A percentile compares a stretch with the other conserved stretches of the same genome.
phyloP scores from a whole-genome alignment of 2,797 vertebrate genomes.

The Lepus townsendii region DNA sequence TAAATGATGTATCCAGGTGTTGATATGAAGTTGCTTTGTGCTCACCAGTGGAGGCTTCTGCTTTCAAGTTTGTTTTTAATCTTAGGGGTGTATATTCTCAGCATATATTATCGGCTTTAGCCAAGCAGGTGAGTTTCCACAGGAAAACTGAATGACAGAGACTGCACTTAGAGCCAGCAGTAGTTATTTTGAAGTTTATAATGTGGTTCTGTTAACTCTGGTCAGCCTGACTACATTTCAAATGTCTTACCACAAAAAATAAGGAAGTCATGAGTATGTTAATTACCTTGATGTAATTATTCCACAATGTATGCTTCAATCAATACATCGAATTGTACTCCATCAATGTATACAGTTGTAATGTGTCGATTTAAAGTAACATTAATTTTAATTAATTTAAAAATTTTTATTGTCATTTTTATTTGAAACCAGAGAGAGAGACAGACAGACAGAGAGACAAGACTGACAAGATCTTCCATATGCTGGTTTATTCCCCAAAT shows the following conservation, averaged over 20 bases:
- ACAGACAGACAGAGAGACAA: too few relatives aligned
- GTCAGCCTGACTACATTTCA: neutral
- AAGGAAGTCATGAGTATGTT: neutral
- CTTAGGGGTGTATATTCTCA: neutral
- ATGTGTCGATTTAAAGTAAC: neutral
- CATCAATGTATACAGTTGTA: neutral
- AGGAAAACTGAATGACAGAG: neutral
- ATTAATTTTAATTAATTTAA: neutral
- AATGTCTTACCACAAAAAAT: neutral
- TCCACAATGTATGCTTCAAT: too few relatives aligned
- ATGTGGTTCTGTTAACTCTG: neutral
- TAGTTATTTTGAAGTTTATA: neutral
- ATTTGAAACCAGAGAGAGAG: too few relatives aligned
- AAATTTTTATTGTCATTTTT: too few relatives aligned
- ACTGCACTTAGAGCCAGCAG: neutral
- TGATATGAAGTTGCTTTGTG: neutral
- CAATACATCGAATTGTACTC: neutral
- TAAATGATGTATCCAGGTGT: neutral
- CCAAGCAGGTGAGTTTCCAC: neutral
- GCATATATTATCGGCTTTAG: neutral
- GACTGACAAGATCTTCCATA: too few relatives aligned
- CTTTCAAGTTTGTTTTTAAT: neutral
- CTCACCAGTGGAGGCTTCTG: neutral
- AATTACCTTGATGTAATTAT: neutral
- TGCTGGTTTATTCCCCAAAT: too few relatives aligned